Percentiles rank a stretch among this genome's conserved stretches.
phyloP scores from a whole-genome alignment of 2,888 invertebrate genomes.

The Xanthia icteritia region DNA sequence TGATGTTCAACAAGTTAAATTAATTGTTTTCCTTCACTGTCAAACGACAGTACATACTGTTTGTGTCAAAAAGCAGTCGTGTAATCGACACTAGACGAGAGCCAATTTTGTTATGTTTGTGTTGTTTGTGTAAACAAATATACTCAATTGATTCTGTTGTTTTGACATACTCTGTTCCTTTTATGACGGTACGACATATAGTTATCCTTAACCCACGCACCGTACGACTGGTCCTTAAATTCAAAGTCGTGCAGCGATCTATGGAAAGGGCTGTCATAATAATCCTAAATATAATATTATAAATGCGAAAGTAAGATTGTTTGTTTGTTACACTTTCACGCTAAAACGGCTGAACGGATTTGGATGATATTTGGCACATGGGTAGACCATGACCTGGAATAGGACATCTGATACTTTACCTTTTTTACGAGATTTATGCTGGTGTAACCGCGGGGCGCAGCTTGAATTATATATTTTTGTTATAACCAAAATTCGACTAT shows the following conservation, averaged over 20 bases:
- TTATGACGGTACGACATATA: neutral
- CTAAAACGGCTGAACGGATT: no score
- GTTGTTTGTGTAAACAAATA: conserved; percentile 13
- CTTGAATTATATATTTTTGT: no score
- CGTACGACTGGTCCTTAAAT: neutral
- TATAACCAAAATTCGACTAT: no score
- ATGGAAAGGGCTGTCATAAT: neutral
- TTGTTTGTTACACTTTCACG: no score
- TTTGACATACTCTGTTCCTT: neutral
- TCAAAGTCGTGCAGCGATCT: neutral
- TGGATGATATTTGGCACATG: no score
- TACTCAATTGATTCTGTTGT: neutral
- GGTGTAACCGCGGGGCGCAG: no score
- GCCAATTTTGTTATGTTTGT: conserved; percentile 17
- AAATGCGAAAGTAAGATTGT: no score
- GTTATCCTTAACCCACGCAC: neutral
- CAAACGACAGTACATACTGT: conserved; percentile 2
- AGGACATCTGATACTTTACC: no score
- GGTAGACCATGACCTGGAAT: no score
- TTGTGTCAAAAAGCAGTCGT: neutral
- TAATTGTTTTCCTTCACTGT: conserved; percentile 20
- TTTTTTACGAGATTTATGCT: no score
- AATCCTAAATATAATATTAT: no score
- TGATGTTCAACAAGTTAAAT: conserved; percentile 13
- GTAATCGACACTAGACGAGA: conserved; percentile 23